These are phyloP conservation scores for Julus scandinavius DNA, from an alignment of 2,888 invertebrate genomes.

Conservation along the genomic window DNA sequence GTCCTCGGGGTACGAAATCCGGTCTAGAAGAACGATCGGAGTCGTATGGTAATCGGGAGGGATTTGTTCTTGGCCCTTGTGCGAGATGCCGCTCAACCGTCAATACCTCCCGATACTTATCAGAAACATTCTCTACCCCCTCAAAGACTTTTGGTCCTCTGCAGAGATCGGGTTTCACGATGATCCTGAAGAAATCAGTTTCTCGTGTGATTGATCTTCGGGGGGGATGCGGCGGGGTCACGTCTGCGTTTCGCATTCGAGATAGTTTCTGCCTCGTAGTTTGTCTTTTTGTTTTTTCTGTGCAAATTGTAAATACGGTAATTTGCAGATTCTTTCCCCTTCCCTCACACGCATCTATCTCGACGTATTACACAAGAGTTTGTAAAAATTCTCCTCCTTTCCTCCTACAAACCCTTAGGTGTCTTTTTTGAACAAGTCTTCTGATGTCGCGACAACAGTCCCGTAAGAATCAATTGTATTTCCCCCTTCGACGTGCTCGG, in stretches of 20 bases:
- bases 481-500: not conserved
- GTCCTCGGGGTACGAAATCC: no score
- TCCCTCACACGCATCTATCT: not conserved
- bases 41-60: no score
- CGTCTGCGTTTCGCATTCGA: not conserved
- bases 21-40: no score
- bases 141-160: no score
- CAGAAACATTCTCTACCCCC: no score
- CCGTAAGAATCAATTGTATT: not conserved
- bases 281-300: not conserved
- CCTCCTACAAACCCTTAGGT: not conserved
- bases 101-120: no score
- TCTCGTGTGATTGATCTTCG: no score
- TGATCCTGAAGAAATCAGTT: no score
- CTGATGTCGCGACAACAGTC: not conserved
- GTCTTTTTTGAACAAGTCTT: constrained; percentile 4
- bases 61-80: no score
- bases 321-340: not conserved
- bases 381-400: not conserved
- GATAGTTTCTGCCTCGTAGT: not conserved
- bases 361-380: constrained; percentile 6
- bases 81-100: no score
- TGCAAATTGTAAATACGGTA: constrained; percentile 20
- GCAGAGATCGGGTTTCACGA: no score
- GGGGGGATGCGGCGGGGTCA: not conserved